phyloP scores from a whole-genome alignment of 2,797 vertebrate genomes.

The Channallabes apus region DNA sequence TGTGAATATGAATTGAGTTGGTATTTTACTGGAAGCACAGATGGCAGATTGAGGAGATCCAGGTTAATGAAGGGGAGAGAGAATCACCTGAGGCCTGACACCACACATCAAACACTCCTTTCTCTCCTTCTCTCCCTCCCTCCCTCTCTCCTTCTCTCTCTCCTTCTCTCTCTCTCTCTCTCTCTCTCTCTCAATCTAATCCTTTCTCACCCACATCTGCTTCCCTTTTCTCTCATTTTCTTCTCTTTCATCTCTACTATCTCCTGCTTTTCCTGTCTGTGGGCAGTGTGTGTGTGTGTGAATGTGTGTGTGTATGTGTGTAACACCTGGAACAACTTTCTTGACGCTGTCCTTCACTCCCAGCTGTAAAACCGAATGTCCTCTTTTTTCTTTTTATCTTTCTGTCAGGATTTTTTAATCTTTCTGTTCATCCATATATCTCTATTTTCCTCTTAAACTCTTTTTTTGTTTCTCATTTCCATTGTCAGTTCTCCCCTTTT shows the following conservation, averaged over 20 bases:
- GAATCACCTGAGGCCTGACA: slow-evolving; percentile 73
- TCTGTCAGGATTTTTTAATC: not conserved
- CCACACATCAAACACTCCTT: slow-evolving; percentile 70
- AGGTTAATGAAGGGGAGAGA: slow-evolving; percentile 73
- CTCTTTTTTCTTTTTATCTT: not conserved
- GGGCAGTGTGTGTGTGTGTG: not conserved
- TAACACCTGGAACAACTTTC: slow-evolving; percentile 33
- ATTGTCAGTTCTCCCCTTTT: not conserved
- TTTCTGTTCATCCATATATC: not conserved
- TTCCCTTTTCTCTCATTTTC: slow-evolving; percentile 27
- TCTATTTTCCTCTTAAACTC: not conserved
- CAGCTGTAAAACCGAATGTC: not conserved
- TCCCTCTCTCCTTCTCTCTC: slow-evolving; percentile 14
- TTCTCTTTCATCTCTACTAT: slow-evolving; percentile 36
- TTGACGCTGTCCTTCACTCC: not conserved
- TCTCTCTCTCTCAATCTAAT: not conserved
- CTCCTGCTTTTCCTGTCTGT: slow-evolving; percentile 14
- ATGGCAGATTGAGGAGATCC: slow-evolving; percentile 63
- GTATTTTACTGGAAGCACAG: slow-evolving; percentile 67
- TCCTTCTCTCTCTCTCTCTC: slow-evolving; percentile 14
- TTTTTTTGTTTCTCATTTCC: not conserved
- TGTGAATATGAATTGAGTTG: slow-evolving; percentile 47
- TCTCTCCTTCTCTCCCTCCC: slow-evolving; percentile 31
- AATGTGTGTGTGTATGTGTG: slow-evolving; percentile 14
- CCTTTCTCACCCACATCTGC: slow-evolving; percentile 10